These are phyloP conservation scores for Eurois occulta DNA, from an alignment of 2,888 invertebrate species.

Conservation along the genomic window DNA sequence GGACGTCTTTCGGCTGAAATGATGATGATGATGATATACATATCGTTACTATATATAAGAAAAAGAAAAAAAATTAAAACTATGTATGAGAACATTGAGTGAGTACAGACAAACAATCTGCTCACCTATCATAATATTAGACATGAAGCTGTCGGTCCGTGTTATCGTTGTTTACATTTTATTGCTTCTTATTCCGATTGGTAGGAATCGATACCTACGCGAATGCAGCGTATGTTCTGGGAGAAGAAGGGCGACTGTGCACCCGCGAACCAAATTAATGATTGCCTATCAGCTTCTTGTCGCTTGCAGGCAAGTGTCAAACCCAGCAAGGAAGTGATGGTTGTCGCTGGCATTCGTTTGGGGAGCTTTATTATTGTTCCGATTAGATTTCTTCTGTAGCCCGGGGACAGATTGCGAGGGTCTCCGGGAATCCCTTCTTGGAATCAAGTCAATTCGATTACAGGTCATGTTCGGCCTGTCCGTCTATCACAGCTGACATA, in stretches of 20 bases:
- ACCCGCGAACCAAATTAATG: background rate
- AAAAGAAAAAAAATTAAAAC: background rate
- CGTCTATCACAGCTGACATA: slow-evolving; percentile 11
- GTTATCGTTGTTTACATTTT: background rate
- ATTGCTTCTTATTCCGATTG: background rate
- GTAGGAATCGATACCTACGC: background rate
- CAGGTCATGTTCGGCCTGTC: slow-evolving; percentile 8
- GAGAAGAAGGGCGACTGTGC: background rate
- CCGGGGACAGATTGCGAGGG: slow-evolving; percentile 31
- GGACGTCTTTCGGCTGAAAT: too few species aligned
- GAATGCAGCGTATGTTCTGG: background rate
- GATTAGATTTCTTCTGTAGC: slow-evolving; percentile 36
- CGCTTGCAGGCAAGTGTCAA: slow-evolving; percentile 7
- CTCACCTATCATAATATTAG: background rate
- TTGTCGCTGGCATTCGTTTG: slow-evolving; percentile 17
- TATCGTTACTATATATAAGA: too few species aligned
- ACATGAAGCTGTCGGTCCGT: slow-evolving; percentile 11
- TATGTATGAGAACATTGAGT: background rate
- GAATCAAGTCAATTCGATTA: slow-evolving; percentile 36
- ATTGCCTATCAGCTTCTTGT: slow-evolving; percentile 6
- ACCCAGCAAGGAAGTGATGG: background rate
- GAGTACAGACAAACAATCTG: background rate
- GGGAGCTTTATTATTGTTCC: slow-evolving; percentile 27
- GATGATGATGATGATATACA: too few species aligned
- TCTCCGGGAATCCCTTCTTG: slow-evolving; percentile 2